Base-by-base conservation (phyloP, 2,113 vertebrate species). In the Trochalopteron elliotii region DNA sequence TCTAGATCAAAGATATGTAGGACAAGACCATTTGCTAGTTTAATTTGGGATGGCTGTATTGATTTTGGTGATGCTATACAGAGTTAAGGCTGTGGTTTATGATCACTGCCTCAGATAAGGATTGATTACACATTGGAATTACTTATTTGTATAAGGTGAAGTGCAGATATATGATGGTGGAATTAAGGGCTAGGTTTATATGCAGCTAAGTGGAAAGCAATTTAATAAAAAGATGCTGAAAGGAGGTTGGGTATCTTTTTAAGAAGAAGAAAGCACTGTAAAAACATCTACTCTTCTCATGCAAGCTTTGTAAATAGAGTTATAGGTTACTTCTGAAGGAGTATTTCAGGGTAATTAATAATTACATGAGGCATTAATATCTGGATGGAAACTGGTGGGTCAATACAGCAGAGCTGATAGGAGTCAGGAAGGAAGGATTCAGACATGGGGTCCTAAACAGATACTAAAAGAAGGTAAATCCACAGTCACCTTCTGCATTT, bases 101-200 rank as follows among this genome's bases (percentile, higher is more conserved):
- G 83, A 80, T 83, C 64, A 89, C 86, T 90, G 35, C 30, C 45
- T 86, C n/a, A 68, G 76, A 86, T 86, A 92, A 87, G 55, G 70
- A 90, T 88, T 88, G 75, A 85, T 90, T 96, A 76, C 75, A 57
- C 57, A 35, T 39, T 80, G 79, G n/a, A 39, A 37, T 86, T 88
- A 44, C 49, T 83, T 85, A 42, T 49, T 94, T 94, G 44, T 90
- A 5, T 53, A 53, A 88, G 49, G 31, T 61, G 15, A 91, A 93
- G 40, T 76, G 39, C 70, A 93, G 82, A 83, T 90, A n/a, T 15
- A 40, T 61, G 37, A 83, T 90, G 71, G 49, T 83, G 33, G 67
- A 94, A 69, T 72, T 83, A 90, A 87, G n/a, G 63, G 10, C 24
- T 69, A 52, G 11, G 15, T 90, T 91, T 87, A 49, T 72, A 56